Evolutionary conservation across 2,888 invertebrate species (phyloP).

Genomic region (Apamea monoglypha): DNA sequence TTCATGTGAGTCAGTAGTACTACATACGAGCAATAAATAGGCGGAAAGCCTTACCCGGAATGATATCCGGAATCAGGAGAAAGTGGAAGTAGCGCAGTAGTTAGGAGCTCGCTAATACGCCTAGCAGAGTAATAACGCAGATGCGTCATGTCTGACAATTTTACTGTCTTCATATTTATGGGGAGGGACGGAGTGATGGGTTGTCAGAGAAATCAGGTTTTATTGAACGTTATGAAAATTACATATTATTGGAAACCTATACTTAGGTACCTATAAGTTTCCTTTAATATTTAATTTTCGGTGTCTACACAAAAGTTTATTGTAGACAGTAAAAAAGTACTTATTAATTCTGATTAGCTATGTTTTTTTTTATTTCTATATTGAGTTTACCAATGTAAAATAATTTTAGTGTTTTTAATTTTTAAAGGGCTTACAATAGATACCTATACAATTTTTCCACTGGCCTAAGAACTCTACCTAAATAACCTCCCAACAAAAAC

Average conservation of each 20-base stretch:
- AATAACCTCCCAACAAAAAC: constrained; percentile 3
- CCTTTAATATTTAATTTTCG: not conserved
- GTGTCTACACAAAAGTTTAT: not conserved
- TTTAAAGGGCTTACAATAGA: too few relatives aligned
- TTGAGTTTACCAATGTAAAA: not conserved
- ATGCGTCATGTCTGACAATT: constrained; percentile 65
- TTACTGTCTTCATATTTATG: constrained; percentile 65
- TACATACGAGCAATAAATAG: constrained; percentile 83
- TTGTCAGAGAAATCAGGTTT: constrained; percentile 25
- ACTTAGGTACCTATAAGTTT: too few relatives aligned
- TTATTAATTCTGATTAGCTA: not conserved
- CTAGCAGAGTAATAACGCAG: constrained; percentile 62
- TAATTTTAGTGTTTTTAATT: not conserved
- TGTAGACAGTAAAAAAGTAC: too few relatives aligned
- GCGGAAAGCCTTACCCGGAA: constrained; percentile 85
- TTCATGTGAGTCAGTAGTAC: constrained; percentile 74
- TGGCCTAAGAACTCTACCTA: not conserved
- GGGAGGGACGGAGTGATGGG: constrained; percentile 47
- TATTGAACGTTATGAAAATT: constrained; percentile 23
- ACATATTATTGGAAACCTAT: not conserved
- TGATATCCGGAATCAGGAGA: constrained; percentile 81
- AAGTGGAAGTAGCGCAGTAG: constrained; percentile 64
- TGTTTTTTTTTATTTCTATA: not conserved
- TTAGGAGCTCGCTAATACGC: constrained; percentile 65
- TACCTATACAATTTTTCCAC: not conserved